Evolutionary conservation across 2,113 vertebrate species (phyloP), one percentile per base, ranked within the genome.

Genomic region (Turnix velox): DNA sequence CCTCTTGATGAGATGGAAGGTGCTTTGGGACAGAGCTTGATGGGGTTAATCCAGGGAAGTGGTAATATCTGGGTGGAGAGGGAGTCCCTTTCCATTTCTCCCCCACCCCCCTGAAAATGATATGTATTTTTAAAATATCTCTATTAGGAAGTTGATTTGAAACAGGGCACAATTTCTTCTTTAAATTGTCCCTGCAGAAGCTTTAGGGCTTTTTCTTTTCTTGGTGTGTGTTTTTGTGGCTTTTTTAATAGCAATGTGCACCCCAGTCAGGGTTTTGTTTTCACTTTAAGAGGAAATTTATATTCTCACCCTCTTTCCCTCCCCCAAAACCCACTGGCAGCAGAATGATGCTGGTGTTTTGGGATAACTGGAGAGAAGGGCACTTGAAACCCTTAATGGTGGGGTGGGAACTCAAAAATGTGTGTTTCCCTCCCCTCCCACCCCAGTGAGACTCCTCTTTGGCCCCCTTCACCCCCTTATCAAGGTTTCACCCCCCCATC

Each of bases 241-340:
- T 94, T 94, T 94, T 89, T 79, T 45, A 43, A 75, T 37, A 75
- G 62, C 81, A 49, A 4, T 0, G 27, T 4, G 5, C 69, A 16
- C 40, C 69, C 48, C n/a, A 84, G 81, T 37, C 66, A 7, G 81
- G 91, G 84, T 18, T 91, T 96, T 94, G 89, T 88, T 95, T 96
- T 93, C 1, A 1, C 81, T 93, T 87, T 63, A 43, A 43, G 49
- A 92, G 87, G 81, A 93, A 92, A 89, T 55, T 22, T 67, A 45
- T 69, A 33, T 91, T 82, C 43, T 19, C 7, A 12, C 45, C 49
- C 71, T 78, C 49, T 57, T 27, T 55, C 23, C 77, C 52, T 43
- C 15, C 52, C 48, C 15, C 0, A 77, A 67, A 61, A 78, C 4
- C 39, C 65, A 11, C 42, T 5, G 1, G 79, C 74, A 87, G 69